Evolutionary conservation across 2,888 invertebrate species (phyloP), one percentile per base, ranked within the genome.

Genomic region (Sphecodes monilicornis): DNA sequence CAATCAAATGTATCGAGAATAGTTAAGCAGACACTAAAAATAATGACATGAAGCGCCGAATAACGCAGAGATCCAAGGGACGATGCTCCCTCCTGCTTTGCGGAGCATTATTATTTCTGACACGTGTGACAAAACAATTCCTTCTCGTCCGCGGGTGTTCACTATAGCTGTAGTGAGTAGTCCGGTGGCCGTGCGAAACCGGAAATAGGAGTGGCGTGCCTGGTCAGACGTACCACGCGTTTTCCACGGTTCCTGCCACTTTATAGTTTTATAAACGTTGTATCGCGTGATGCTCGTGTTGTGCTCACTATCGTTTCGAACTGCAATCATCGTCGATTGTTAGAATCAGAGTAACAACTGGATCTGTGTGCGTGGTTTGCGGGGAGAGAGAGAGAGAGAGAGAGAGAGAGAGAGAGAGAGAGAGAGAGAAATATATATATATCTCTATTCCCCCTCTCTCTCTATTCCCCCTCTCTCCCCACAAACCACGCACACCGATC

Each of bases 151-250:
- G 50, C 16, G 36, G 64, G 36, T n/a, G 50, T 22, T 50, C 50
- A 57, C 60, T 6, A 29, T 72, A 32, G 50, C 22, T 75, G 8
- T 26, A 57, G 22, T 70, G 41, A n/a, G 54, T 57, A 22, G 57
- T 43, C 39, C 66, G 66, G 75, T 71, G 70, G 46, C 64, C 54
- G 32, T 36, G 78, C 1, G 43, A 80, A 77, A 69, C 84, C 78
- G 86, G 86, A 86, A 85, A 76, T 76, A 32, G 81, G 85, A 70
- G 78, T 84, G 85, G 72, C 68, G 13, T 70, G n/a, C 43, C 76
- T 18, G 32, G 26, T 43, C 68, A 50, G 69, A 29, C 22, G 39
- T n/a, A 36, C 11, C 66, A 18, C 64, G 22, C 66, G 36, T 75
- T 32, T 73, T 68, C 64, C 32, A 29, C n/a, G 50, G 83, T 85